Base-by-base conservation (phyloP, 1,140 invertebrate species). In the Drosophila guanche region DNA sequence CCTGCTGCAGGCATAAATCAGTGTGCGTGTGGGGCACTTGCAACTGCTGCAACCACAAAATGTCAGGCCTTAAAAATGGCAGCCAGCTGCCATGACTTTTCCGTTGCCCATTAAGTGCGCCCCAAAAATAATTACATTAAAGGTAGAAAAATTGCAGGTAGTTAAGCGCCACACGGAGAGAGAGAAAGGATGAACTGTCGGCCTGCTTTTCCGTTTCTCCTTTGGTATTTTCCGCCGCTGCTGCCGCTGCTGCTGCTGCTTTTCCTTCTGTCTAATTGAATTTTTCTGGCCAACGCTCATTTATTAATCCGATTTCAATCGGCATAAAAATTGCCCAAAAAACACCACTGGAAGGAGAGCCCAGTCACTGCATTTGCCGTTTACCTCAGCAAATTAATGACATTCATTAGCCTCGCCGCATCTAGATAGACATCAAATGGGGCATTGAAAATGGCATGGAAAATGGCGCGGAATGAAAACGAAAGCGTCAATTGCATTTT, bases 221-320 rank as follows among this genome's bases (percentile, higher is more conserved):
- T 45, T 45, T 20, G 42, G 16, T 20, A 14, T 45, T 16, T 43
- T 16, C 5, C 42, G 41, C n/a, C n/a, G n/a, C n/a, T n/a, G n/a
- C n/a, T n/a, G n/a, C 12, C 10, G 41, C 41, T 29, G 27, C 16
- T 12, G 40, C 43, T 58, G 54, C 54, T 4, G 3, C 22, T 47
- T 7, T 20, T 40, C 33, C 42, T 14, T 41, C 54, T 46, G 68
- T 72, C 80, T 85, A 85, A 85, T 85, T 85, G 81, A 88, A 88
- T 83, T 88, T 61, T 76, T 62, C 62, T 65, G 72, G 50, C 53
- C 83, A 67, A 60, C 75, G 67, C 83, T 78, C 83, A 88, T 88
- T 88, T 88, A 88, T 88, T 88, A 88, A 88, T 83, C 83, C 66
- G 83, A 88, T 88, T 88, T 88, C 83, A 75, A 88, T 88, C 83